phyloP scores from a whole-genome alignment of 2,113 vertebrate genomes.

The Scortum barcoo region DNA sequence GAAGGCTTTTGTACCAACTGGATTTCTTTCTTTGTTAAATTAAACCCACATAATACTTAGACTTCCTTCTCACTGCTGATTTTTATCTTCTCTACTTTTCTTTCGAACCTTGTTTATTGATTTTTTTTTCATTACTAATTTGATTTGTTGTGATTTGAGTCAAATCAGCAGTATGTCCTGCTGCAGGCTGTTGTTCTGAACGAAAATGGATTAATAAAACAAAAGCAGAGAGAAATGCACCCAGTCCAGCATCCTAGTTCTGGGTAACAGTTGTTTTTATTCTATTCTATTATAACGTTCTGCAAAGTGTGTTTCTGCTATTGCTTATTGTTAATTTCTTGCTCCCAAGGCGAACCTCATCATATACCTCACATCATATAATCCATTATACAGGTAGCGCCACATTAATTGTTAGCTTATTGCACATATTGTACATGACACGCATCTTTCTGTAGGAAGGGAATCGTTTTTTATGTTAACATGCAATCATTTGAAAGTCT shows the following conservation, averaged over 20 bases:
- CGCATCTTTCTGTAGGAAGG: background rate
- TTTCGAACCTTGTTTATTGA: background rate
- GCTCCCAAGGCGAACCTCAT: background rate
- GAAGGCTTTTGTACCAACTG: background rate
- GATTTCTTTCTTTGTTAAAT: background rate
- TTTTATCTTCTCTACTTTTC: background rate
- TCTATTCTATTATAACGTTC: too few relatives aligned
- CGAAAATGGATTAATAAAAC: background rate
- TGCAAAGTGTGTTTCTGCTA: background rate
- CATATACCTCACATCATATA: too few relatives aligned
- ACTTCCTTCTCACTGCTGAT: background rate
- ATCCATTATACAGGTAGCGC: background rate
- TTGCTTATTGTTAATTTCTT: background rate
- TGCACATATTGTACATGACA: background rate
- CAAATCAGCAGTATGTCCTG: background rate
- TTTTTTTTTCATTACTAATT: background rate
- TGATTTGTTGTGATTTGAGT: conserved; percentile 22
- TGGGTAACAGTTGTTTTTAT: background rate
- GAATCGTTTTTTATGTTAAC: background rate
- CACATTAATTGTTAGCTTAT: background rate
- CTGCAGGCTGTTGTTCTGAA: background rate
- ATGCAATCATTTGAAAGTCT: background rate
- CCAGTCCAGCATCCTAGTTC: background rate
- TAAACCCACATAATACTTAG: too few relatives aligned
- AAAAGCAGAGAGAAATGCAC: background rate